Conservation (phyloP, 2,888 invertebrate genomes). For the Galerucella calmariensis region DNA sequence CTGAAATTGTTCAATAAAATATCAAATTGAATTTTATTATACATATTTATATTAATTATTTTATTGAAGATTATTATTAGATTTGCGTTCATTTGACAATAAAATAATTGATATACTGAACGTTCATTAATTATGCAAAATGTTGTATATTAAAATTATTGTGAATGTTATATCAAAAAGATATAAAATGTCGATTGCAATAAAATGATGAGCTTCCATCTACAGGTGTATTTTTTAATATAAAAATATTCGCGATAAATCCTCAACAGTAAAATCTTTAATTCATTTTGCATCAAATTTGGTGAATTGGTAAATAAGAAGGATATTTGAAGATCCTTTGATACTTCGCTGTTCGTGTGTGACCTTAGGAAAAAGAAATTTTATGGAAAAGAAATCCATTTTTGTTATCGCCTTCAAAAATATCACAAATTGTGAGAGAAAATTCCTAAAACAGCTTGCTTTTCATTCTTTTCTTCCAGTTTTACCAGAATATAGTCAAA, state of each 20-base stretch:
- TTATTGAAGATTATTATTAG: conserved; percentile 28
- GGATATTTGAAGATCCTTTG: too few species aligned
- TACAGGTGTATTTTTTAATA: background rate
- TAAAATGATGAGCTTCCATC: background rate
- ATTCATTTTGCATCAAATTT: too few species aligned
- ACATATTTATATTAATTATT: conserved; percentile 38
- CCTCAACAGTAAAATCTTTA: background rate
- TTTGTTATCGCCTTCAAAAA: too few species aligned
- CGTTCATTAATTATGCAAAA: conserved; percentile 9
- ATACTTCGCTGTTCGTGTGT: too few species aligned
- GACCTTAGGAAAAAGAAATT: too few species aligned
- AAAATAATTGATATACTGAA: conserved; percentile 19
- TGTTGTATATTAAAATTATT: conserved; percentile 20
- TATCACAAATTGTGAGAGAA: too few species aligned
- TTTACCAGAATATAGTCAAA: too few species aligned
- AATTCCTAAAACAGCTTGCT: too few species aligned
- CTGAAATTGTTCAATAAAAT: conserved; percentile 27
- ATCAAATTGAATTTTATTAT: conserved; percentile 32
- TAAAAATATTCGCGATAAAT: background rate
- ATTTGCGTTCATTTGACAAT: conserved; percentile 25
- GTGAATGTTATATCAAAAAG: conserved; percentile 12
- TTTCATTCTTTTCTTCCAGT: too few species aligned
- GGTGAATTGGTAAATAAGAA: too few species aligned
- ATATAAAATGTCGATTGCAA: background rate
- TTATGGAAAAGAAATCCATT: too few species aligned